Evolutionary conservation across 2,888 invertebrate species (phyloP).

Genomic region (Cataglyphis altisquamis): DNA sequence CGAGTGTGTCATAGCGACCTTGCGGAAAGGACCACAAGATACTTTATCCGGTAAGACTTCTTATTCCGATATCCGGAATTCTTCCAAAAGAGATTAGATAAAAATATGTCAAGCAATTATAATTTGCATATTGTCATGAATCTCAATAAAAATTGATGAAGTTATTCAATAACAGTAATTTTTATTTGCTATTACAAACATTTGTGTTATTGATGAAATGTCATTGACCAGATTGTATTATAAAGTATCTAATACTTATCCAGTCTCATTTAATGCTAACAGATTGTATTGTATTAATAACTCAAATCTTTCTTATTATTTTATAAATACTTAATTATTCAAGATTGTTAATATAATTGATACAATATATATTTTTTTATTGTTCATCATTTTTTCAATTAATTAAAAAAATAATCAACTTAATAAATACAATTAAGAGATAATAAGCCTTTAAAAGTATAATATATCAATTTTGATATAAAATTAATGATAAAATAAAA

Average conservation of each 20-base stretch:
- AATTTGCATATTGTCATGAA: constrained; percentile 6
- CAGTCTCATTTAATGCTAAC: constrained; percentile 14
- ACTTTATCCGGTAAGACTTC: not conserved
- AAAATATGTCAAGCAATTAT: not conserved
- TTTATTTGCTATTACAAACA: constrained; percentile 20
- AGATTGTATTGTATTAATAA: constrained; percentile 23
- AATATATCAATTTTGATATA: not conserved
- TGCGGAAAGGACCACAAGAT: not conserved
- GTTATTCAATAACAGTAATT: constrained; percentile 41
- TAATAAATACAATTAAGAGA: not conserved
- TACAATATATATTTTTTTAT: not conserved
- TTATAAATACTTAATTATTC: constrained; percentile 17
- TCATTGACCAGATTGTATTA: constrained; percentile 5
- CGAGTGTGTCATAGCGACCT: not conserved
- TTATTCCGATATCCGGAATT: not conserved
- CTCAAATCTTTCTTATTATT: not conserved
- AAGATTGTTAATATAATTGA: not conserved
- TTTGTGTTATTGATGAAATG: not conserved
- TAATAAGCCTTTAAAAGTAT: not conserved
- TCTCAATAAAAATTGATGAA: constrained; percentile 1
- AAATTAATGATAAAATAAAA: not conserved
- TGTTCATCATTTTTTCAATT: not conserved
- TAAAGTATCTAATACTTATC: not conserved
- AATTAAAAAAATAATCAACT: not conserved
- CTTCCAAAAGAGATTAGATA: not conserved